Conservation (phyloP, 2,888 invertebrate species). For the Leptinotarsa tumamoca region DNA sequence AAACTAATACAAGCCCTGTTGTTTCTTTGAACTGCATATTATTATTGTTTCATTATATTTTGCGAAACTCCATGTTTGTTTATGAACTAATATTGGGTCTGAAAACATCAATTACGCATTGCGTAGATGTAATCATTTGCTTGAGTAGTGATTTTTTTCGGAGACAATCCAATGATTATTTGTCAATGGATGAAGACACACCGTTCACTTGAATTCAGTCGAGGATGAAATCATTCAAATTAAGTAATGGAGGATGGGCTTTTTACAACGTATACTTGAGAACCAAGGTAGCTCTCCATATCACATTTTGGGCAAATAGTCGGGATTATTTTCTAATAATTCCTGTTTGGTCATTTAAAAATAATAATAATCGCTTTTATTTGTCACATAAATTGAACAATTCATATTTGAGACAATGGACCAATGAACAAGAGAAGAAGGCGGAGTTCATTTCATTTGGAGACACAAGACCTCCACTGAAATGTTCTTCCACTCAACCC, state of each 20-base stretch:
- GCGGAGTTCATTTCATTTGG: too few relatives aligned
- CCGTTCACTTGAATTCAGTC: neutral
- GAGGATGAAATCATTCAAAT: conserved; percentile 10
- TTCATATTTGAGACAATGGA: too few relatives aligned
- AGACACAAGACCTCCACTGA: too few relatives aligned
- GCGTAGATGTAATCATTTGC: conserved; percentile 33
- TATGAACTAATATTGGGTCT: conserved; percentile 33
- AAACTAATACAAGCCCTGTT: conserved; percentile 18
- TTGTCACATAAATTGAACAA: too few relatives aligned
- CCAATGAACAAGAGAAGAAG: too few relatives aligned
- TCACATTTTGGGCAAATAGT: too few relatives aligned
- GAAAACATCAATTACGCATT: conserved; percentile 32
- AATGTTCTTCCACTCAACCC: too few relatives aligned
- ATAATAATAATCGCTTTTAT: too few relatives aligned
- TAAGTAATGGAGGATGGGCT: neutral
- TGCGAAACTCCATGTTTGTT: conserved; percentile 37
- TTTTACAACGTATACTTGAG: neutral
- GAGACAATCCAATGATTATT: conserved; percentile 30
- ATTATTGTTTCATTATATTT: conserved; percentile 34
- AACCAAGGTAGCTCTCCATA: neutral
- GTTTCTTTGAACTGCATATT: conserved; percentile 28
- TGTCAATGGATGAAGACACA: conserved; percentile 35
- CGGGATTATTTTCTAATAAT: too few relatives aligned
- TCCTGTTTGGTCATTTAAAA: too few relatives aligned
- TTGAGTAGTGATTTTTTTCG: conserved; percentile 34